phyloP scores from a whole-genome alignment of 1,140 invertebrate genomes.

The Trialeurodes vaporariorum region DNA sequence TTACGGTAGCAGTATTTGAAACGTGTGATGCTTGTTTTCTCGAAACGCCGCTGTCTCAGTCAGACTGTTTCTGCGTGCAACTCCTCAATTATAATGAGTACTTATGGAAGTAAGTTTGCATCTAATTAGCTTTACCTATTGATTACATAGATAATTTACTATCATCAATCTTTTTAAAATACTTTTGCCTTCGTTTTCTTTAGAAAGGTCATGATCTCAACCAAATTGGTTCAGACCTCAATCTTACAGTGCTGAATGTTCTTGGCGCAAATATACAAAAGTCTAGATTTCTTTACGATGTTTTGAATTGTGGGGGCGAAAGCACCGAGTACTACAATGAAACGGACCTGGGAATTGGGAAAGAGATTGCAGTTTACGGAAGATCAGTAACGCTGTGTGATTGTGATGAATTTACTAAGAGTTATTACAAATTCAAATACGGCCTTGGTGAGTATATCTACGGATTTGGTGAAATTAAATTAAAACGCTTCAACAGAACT shows the following conservation, averaged over 20 bases:
- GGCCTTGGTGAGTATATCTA: slow-evolving; percentile 40
- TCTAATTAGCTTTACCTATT: too few relatives aligned
- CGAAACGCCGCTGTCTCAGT: too few relatives aligned
- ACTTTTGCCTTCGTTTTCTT: too few relatives aligned
- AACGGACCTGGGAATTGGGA: slow-evolving; percentile 65
- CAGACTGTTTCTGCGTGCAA: too few relatives aligned
- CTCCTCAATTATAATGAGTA: too few relatives aligned
- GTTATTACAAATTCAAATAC: slow-evolving; percentile 61
- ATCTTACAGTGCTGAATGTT: slow-evolving; percentile 56
- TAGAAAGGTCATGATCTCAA: slow-evolving; percentile 50
- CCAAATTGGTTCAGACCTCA: slow-evolving; percentile 54
- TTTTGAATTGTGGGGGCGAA: slow-evolving; percentile 39
- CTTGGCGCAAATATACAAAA: slow-evolving; percentile 44
- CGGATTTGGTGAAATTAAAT: too few relatives aligned
- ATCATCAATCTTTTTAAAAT: too few relatives aligned
- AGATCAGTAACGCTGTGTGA: slow-evolving; percentile 67
- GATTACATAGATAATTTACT: too few relatives aligned
- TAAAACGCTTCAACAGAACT: too few relatives aligned
- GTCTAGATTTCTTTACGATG: slow-evolving; percentile 31
- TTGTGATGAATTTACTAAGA: slow-evolving; percentile 75
- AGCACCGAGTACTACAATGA: slow-evolving; percentile 52
- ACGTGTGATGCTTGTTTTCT: too few relatives aligned
- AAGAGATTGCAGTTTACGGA: slow-evolving; percentile 64
- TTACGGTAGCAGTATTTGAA: too few relatives aligned
- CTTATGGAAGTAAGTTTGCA: too few relatives aligned